Evolutionary conservation across 2,888 invertebrate genomes (phyloP), one percentile per base, ranked within the genome.

Genomic region (Plutella xylostella): DNA sequence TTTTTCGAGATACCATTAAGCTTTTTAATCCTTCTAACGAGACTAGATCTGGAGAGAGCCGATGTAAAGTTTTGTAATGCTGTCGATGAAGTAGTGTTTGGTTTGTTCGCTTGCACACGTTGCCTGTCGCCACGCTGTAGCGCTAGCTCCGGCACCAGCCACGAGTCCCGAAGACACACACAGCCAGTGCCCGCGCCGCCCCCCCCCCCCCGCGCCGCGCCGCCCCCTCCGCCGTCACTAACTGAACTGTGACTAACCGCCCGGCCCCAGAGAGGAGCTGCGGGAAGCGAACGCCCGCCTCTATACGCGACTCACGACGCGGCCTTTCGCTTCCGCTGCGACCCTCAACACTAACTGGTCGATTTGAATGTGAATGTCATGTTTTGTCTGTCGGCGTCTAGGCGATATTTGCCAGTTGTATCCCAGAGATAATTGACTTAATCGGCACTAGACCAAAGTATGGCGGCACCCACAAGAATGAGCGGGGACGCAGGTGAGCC

Each of bases 381-480:
- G 79, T 86, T 86, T 82, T 87, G 85, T 87, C 85, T 83, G 82
- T 79, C 85, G 83, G 84, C 85, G 86, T 86, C 85, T 86, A 98
- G 97, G 98, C 98, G 90, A 97, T 98, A 92, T 99, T 99, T 94
- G 98, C 98, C 90, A 97, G 97, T 92, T 98, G 97, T 92, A 97
- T 99, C 89, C 98, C 98, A 87, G 98, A 99, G 93, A 98, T 99
- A 89, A 97, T 97, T 89, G 98, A 99, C 92, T 95, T 99, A 91
- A 95, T 99, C 90, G 98, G 98, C 88, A 96, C 96, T 90, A 94
- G 98, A 89, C 97, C 98, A 89, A 98, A 98, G 91, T 99, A 99
- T 90, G 97, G 97, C 88, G 98, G 98, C 87, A 96, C 97, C 86
- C 96, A 97, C 92, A 98, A 98, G 93, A 97, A 98, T 90, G 98